These are phyloP conservation scores for Pangasius djambal DNA, from an alignment of 2,797 vertebrate species.

Conservation along the genomic window DNA sequence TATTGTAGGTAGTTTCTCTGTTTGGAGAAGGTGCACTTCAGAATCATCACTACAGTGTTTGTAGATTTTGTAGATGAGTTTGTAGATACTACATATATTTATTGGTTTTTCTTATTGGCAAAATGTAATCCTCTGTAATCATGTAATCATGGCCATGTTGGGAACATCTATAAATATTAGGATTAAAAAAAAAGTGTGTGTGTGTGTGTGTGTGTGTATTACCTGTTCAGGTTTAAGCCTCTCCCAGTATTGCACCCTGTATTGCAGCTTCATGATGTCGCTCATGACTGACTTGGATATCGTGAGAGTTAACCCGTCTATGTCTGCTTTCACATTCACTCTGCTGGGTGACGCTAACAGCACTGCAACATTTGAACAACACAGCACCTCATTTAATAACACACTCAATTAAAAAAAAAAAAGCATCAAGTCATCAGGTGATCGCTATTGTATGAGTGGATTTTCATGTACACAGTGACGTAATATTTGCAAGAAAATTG, in stretches of 20 bases:
- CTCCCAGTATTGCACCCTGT: conserved; percentile 33
- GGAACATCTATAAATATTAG: neutral
- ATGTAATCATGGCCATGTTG: neutral
- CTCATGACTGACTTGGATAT: conserved; percentile 9
- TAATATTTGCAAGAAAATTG: neutral
- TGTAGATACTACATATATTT: neutral
- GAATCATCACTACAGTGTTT: neutral
- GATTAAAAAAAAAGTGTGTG: neutral
- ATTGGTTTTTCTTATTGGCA: neutral
- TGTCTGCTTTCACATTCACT: neutral
- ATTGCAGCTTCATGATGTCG: neutral
- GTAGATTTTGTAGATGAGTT: neutral
- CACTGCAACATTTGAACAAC: conserved; percentile 17
- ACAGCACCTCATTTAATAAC: neutral
- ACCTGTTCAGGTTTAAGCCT: conserved; percentile 18
- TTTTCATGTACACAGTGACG: neutral
- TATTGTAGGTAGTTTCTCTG: neutral
- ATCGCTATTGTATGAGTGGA: neutral
- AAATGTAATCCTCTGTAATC: neutral
- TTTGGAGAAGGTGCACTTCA: neutral
- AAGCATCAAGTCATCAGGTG: neutral
- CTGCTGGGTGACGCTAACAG: neutral
- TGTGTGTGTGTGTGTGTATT: neutral
- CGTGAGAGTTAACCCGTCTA: conserved; percentile 3
- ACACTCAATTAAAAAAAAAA: neutral